These are phyloP conservation scores for Euschistus heros DNA, from an alignment of 1,140 invertebrate species.

Conservation along the genomic window DNA sequence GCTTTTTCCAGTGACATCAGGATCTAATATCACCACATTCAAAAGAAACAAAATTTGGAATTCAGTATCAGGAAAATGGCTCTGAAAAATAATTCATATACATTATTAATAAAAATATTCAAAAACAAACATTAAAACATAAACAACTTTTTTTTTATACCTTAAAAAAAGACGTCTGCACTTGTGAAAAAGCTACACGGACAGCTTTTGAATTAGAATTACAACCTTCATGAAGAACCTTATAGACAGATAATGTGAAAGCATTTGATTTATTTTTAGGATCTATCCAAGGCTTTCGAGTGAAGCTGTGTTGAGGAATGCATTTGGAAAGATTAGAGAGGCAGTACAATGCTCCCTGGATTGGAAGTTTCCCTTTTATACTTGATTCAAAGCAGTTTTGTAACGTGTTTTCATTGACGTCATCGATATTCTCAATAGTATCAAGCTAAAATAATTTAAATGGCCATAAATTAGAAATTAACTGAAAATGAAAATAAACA, in stretches of 20 bases:
- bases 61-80: constrained; percentile 20
- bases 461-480: not conserved
- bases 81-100: constrained; percentile 21
- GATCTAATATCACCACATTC: constrained; percentile 11
- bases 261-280: not conserved
- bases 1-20: constrained; percentile 5
- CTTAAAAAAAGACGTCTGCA: not conserved
- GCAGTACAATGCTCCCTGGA: constrained; percentile 10
- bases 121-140: not conserved
- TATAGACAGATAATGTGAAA: constrained; percentile 17
- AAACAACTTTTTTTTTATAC: not conserved
- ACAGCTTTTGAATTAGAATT: constrained; percentile 4
- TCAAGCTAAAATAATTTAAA: not conserved
- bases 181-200: constrained; percentile 4
- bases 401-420: not conserved
- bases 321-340: constrained; percentile 4
- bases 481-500: not conserved
- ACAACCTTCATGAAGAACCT: constrained; percentile 20
- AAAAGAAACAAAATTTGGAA: constrained; percentile 24
- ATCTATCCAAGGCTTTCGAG: constrained; percentile 1
- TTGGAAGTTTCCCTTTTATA: not conserved
- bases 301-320: not conserved
- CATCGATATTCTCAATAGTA: not conserved
- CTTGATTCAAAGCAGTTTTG: not conserved
- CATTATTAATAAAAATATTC: not conserved